Base-by-base conservation (phyloP, 2,888 invertebrate genomes). In the Noctua comes region DNA sequence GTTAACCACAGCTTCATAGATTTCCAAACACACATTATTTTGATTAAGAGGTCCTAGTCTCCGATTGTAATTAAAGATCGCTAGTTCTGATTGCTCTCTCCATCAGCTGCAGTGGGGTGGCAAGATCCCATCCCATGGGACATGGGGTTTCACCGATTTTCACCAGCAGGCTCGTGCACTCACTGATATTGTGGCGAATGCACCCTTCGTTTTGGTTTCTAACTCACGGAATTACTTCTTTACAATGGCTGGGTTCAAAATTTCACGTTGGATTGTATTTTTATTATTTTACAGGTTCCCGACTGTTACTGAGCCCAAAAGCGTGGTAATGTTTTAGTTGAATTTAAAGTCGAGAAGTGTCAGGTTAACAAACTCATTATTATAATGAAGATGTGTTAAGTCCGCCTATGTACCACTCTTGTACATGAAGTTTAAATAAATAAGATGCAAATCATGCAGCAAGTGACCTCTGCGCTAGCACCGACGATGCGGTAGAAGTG, bases 61-160 rank as follows among this genome's bases (percentile, higher is more conserved):
- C 73, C 69, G 82, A 86, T 90, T 91, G 90, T 91, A 91, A 91
- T 92, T 92, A 92, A 80, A 92, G 91, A 91, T 92, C 80, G 87
- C 81, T 84, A 79, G 80, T 79, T 86, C 68, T 75, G 83, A 89
- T 84, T 88, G 86, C 88, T 83, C 54, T 62, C 77, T 83, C 80
- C 78, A 77, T 82, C 81, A 86, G 79, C 79, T 80, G 83, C 84
- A 82, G 82, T 83, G 83, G 90, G 91, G 88, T 76, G 87, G 82
- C 80, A 80, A 78, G 84, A 80, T 79, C 82, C 65, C 64, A 69
- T 89, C 91, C 90, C 89, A 76, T 31, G 90, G 89, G 92, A 91
- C 71, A 21, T 70, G 73, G 72, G 88, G 86, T 88, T 86, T 86
- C 90, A 89, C 86, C 86, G 88, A 89, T 91, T 91, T 90, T 87